Evolutionary conservation across 2,888 invertebrate genomes (phyloP).

Genomic region (Athripsodes cinereus): DNA sequence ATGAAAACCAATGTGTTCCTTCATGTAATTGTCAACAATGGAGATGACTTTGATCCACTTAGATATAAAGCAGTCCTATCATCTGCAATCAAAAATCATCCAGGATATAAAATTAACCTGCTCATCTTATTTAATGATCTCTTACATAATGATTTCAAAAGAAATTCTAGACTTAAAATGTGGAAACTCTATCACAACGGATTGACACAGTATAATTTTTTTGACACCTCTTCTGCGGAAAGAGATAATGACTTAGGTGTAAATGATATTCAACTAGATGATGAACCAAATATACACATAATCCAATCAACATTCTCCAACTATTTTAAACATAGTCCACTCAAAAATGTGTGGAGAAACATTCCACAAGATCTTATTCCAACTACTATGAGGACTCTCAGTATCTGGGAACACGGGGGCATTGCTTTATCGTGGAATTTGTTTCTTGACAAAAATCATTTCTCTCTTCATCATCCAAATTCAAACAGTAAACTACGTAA

Average conservation of each 20-base stretch:
- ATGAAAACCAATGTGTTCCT: conserved; percentile 25
- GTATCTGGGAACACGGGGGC: conserved; percentile 53
- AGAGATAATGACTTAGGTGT: conserved; percentile 14
- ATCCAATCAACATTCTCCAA: conserved; percentile 33
- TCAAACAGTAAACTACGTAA: conserved; percentile 14
- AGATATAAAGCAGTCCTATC: conserved; percentile 32
- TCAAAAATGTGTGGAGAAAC: conserved; percentile 44
- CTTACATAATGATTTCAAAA: conserved; percentile 13
- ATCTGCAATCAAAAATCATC: conserved; percentile 33
- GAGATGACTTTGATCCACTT: conserved; percentile 33
- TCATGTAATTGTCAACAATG: conserved; percentile 32
- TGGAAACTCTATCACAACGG: conserved; percentile 24
- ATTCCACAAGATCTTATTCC: conserved; percentile 41
- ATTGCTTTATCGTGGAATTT: conserved; percentile 35
- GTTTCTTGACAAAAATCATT: conserved; percentile 22
- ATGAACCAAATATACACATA: conserved; percentile 19
- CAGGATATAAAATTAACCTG: conserved; percentile 33
- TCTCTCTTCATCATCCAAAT: conserved; percentile 11
- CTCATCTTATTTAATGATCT: conserved; percentile 29
- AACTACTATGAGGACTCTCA: conserved; percentile 47
- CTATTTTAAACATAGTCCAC: conserved; percentile 46
- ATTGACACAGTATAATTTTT: conserved; percentile 23
- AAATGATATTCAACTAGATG: conserved; percentile 17
- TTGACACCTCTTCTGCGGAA: conserved; percentile 25
- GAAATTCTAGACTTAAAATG: conserved; percentile 23